These are phyloP conservation scores for Petrocephalus schoutedeni DNA, from an alignment of 2,797 vertebrate species.

Conservation along the genomic window DNA sequence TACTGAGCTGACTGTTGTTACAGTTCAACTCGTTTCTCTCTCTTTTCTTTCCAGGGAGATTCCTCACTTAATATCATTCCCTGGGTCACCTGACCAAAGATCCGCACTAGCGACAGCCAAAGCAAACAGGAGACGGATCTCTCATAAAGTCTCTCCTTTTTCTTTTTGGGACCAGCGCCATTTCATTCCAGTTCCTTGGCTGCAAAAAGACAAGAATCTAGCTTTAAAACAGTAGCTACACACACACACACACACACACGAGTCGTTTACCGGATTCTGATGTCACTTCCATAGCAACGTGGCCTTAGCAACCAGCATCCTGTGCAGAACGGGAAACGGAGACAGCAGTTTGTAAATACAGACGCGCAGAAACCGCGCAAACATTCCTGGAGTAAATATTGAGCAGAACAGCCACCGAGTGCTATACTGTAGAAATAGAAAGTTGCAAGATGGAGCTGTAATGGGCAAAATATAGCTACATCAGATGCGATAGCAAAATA, in stretches of 20 bases:
- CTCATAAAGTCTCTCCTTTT: neutral
- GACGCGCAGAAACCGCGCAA: neutral
- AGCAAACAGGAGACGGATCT: neutral
- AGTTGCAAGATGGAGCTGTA: neutral
- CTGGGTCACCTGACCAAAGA: neutral
- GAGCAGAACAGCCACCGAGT: neutral
- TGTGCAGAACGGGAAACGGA: neutral
- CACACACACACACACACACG: neutral
- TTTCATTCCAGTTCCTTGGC: neutral
- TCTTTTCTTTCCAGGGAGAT: neutral
- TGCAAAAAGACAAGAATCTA: neutral
- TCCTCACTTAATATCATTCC: neutral
- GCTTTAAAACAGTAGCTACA: neutral
- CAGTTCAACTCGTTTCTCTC: neutral
- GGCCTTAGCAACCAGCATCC: constrained; percentile 23
- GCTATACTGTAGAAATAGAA: neutral
- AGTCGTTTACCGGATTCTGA: constrained; percentile 5
- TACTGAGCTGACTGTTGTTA: neutral
- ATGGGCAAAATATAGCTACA: neutral
- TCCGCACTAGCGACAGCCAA: neutral
- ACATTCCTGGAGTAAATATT: neutral
- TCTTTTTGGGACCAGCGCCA: neutral
- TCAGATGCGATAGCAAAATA: neutral
- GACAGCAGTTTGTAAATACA: constrained; percentile 2
- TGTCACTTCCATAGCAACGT: constrained; percentile 26